Conservation (phyloP, 30 jellyfish, hydroid and myxozoan species). For the Hydractinia echinata region DNA sequence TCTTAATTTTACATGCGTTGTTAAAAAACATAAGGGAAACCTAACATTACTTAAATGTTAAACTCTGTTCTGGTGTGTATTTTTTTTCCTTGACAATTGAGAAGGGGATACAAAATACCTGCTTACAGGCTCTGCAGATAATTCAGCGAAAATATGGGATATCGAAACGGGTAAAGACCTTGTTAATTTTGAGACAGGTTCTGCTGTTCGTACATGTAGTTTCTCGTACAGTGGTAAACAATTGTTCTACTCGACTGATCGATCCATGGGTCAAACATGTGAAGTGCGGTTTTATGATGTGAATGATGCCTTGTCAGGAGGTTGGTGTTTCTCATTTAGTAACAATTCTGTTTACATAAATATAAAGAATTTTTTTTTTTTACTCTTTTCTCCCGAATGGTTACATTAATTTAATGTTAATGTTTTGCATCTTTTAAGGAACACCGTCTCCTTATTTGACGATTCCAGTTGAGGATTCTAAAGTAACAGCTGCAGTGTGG, state of each 20-base stretch:
- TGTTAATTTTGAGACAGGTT: conserved; percentile 51
- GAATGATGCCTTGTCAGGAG: conserved; percentile 50
- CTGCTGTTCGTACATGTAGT: conserved; percentile 91
- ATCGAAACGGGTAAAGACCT: conserved; percentile 81
- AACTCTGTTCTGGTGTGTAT: not conserved
- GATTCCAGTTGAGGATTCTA: conserved; percentile 73
- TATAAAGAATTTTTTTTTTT: not conserved
- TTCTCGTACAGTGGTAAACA: conserved; percentile 78
- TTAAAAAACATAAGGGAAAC: too few relatives aligned
- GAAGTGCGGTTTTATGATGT: conserved; percentile 62
- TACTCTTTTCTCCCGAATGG: not conserved
- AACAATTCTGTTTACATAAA: not conserved
- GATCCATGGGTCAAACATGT: conserved; percentile 81
- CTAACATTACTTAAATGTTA: too few relatives aligned
- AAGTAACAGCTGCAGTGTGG: conserved; percentile 93
- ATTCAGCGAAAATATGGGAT: conserved; percentile 78
- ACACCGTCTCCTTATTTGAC: conserved; percentile 41
- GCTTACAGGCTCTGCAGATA: conserved; percentile 93
- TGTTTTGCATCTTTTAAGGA: conserved; percentile 13
- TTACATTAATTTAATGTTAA: not conserved
- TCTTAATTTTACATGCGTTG: too few relatives aligned
- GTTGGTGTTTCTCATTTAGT: not conserved
- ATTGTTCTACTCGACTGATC: conserved; percentile 69
- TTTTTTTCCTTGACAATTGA: conserved; percentile 24
- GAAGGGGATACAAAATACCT: conserved; percentile 71